Conservation (phyloP, 2,113 vertebrate species). For the Syngnathus scovelli region DNA sequence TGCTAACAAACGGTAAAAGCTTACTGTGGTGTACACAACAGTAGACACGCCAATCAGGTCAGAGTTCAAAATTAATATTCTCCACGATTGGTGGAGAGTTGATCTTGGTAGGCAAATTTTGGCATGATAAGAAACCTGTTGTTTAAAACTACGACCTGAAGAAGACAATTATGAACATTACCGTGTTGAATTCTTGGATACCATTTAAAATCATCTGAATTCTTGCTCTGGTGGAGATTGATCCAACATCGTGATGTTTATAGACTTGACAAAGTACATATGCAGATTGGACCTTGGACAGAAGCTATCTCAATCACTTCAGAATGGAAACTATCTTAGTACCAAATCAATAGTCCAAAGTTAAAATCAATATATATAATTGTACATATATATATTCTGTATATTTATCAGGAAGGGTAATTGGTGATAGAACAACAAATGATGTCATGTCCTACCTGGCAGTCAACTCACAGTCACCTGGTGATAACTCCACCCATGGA, state of each 20-base stretch:
- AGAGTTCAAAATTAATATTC: background rate
- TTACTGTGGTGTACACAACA: background rate
- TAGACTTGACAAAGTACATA: background rate
- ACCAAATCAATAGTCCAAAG: background rate
- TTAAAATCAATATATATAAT: background rate
- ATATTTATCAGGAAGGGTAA: too few relatives aligned
- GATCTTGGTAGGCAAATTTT: background rate
- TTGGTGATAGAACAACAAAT: too few relatives aligned
- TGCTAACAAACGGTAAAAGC: constrained; percentile 43
- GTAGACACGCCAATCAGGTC: background rate
- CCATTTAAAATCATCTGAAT: background rate
- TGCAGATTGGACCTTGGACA: background rate
- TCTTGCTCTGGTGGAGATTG: background rate
- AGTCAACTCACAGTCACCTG: constrained; percentile 64
- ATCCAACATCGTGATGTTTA: background rate
- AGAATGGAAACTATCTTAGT: background rate
- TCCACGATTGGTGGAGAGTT: background rate
- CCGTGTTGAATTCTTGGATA: background rate
- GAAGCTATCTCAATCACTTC: background rate
- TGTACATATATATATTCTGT: too few relatives aligned
- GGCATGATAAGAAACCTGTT: background rate
- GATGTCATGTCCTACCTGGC: constrained; percentile 64
- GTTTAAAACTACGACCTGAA: background rate
- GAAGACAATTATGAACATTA: background rate
- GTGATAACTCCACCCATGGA: constrained; percentile 75